Evolutionary conservation across 2,113 vertebrate species (phyloP).

Genomic region (Oncorhynchus kisutch): DNA sequence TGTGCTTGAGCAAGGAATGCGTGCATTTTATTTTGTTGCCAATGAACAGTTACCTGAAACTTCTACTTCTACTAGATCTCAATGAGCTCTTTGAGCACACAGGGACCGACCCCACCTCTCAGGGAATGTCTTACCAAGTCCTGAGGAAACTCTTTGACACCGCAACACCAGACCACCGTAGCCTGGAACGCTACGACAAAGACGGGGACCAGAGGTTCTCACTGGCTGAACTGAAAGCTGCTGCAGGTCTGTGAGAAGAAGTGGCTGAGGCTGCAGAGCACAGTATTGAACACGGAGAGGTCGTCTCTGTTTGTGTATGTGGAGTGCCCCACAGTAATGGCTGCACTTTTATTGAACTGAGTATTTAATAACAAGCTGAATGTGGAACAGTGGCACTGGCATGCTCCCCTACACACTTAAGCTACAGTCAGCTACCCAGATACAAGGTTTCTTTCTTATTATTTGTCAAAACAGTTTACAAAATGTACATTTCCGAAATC

Average conservation of each 20-base stretch:
- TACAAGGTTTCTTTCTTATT: neutral
- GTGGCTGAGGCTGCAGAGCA: neutral
- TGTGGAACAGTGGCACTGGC: conserved; percentile 3
- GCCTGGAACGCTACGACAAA: conserved; percentile 12
- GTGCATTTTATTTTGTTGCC: neutral
- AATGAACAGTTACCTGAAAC: neutral
- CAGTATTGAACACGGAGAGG: neutral
- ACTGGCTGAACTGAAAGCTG: conserved; percentile 9
- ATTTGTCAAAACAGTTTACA: neutral
- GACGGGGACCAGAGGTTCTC: conserved; percentile 19
- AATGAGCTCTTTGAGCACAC: conserved; percentile 16
- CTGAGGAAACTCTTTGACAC: conserved; percentile 13
- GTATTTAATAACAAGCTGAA: neutral
- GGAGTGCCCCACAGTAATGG: neutral
- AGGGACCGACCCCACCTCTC: neutral
- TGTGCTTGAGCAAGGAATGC: neutral
- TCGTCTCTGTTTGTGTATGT: neutral
- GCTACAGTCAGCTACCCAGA: neutral
- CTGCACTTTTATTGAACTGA: conserved; percentile 5
- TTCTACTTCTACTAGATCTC: neutral
- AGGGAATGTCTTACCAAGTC: conserved; percentile 14
- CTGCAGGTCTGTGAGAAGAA: conserved; percentile 9
- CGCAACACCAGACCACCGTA: neutral
- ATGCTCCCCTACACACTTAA: neutral
- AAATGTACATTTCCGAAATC: neutral